Conservation (phyloP, 2,113 vertebrate genomes). For the Spea multiplicata region DNA sequence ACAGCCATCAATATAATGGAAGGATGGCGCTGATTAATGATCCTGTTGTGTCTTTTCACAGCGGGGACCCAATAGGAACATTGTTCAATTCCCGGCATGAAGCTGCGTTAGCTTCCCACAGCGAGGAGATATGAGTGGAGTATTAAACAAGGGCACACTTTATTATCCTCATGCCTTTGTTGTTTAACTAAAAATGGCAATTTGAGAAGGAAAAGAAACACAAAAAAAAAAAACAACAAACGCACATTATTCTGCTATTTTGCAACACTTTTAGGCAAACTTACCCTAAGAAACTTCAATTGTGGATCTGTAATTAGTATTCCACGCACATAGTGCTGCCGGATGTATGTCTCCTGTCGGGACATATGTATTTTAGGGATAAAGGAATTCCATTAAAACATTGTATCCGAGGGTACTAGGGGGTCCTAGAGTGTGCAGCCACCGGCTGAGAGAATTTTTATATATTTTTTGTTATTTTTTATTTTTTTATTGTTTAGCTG, state of each 20-base stretch:
- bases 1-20: constrained; percentile 43
- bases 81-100: constrained; percentile 46
- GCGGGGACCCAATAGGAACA: constrained; percentile 46
- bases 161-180: constrained; percentile 22
- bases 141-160: constrained; percentile 43
- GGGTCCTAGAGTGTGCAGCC: no score
- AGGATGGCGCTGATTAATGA: constrained; percentile 47
- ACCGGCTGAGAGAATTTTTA: no score
- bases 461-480: no score
- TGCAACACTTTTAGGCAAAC: background rate
- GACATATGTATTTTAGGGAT: background rate
- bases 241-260: background rate
- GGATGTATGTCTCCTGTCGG: no score
- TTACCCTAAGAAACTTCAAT: background rate
- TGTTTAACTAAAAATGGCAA: constrained; percentile 37
- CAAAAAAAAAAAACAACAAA: background rate
- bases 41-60: constrained; percentile 44
- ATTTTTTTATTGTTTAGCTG: background rate
- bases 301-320: background rate
- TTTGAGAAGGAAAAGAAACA: background rate
- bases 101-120: constrained; percentile 31
- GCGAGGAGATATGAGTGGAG: constrained; percentile 41
- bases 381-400: constrained; percentile 1
- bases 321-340: background rate
- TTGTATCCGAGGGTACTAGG: background rate